phyloP scores from a whole-genome alignment of 1,140 invertebrate genomes.

The Oryctes rhinoceros region DNA sequence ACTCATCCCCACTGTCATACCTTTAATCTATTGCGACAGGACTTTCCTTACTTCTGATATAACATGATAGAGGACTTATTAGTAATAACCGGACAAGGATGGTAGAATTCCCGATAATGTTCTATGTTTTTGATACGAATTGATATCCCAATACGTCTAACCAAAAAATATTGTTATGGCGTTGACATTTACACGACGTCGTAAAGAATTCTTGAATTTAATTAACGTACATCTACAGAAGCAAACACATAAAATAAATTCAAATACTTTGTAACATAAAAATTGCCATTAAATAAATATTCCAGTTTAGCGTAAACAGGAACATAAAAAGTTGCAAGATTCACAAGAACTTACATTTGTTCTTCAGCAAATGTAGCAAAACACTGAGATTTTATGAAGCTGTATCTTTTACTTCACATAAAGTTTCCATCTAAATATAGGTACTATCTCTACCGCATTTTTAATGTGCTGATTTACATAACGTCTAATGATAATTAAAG shows the following conservation, averaged over 20 bases:
- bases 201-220: slow-evolving; percentile 19
- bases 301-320: background rate
- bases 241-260: slow-evolving; percentile 12
- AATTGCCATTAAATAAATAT: slow-evolving; percentile 20
- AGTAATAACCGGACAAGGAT: background rate
- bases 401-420: too few relatives aligned
- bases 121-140: background rate
- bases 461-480: too few relatives aligned
- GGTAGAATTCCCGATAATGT: background rate
- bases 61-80: too few relatives aligned
- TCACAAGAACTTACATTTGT: background rate
- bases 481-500: too few relatives aligned
- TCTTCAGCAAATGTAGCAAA: too few relatives aligned
- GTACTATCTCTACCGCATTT: too few relatives aligned
- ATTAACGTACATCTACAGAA: background rate
- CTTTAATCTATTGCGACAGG: too few relatives aligned
- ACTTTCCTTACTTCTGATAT: too few relatives aligned
- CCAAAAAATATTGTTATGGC: background rate
- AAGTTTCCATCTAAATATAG: too few relatives aligned
- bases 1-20: too few relatives aligned
- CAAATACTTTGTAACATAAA: slow-evolving; percentile 11
- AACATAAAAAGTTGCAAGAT: slow-evolving; percentile 15
- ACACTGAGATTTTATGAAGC: too few relatives aligned
- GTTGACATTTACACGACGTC: slow-evolving; percentile 1
- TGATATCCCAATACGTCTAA: background rate